A percentile compares a stretch with the other conserved stretches of the same genome.
Evolutionary conservation across 2,113 vertebrate genomes (phyloP).

Genomic region (pig (Sus scrofa)): T2T-Sscrofa CM000812.6:205154001-205154500

Average conservation of each 20-base stretch:
- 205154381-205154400: background rate
- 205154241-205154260: background rate
- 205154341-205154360: background rate
- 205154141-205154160: background rate
- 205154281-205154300: background rate
- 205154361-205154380: background rate
- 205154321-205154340: background rate
- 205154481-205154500: background rate
- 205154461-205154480: background rate
- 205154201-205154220: background rate
- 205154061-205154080: background rate
- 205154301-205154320: background rate
- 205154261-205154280: background rate
- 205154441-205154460: background rate
- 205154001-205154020: background rate
- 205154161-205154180: background rate
- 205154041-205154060: background rate
- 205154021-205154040: background rate
- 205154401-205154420: background rate
- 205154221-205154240: background rate
- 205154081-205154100: background rate
- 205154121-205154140: constrained; percentile 23
- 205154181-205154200: background rate
- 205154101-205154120: background rate
- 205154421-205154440: background rate